Percentiles rank a stretch among this genome's conserved stretches.
These are phyloP conservation scores for Eupithecia vulgata DNA, from an alignment of 2,888 invertebrate species.

Conservation along the genomic window DNA sequence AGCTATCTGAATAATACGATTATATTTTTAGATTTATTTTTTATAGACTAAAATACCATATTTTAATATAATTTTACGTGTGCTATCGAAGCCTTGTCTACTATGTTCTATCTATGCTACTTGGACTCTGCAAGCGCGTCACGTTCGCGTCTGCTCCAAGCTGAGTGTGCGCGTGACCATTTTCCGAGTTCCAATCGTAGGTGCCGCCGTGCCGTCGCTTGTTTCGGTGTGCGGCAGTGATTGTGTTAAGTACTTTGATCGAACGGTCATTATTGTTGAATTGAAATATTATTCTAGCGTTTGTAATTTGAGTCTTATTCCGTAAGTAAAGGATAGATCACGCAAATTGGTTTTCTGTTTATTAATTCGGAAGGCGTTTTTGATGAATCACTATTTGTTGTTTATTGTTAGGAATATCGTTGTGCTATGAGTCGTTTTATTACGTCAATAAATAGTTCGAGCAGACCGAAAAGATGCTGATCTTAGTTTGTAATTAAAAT, in stretches of 20 bases:
- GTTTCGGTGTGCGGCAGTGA: constrained; percentile 23
- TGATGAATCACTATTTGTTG: background rate
- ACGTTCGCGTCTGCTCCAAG: constrained; percentile 52
- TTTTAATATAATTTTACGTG: constrained; percentile 1
- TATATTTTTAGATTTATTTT: no score
- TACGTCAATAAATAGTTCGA: no score
- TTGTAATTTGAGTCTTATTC: background rate
- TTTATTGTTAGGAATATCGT: background rate
- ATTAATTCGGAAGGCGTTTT: background rate
- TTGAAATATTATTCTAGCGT: background rate
- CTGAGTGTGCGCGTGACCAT: constrained; percentile 57
- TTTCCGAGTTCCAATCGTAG: constrained; percentile 50
- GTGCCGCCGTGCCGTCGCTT: constrained; percentile 24
- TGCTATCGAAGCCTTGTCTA: constrained; percentile 7
- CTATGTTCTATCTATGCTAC: constrained; percentile 11
- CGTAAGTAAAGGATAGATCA: background rate
- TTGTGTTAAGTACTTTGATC: constrained; percentile 20
- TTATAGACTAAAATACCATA: no score
- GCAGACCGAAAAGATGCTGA: no score
- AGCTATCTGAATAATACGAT: no score
- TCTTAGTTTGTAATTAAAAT: no score
- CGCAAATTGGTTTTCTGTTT: background rate
- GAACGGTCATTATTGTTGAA: constrained; percentile 6
- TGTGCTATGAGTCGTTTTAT: no score
- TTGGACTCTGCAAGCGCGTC: constrained; percentile 47